These are phyloP conservation scores for Myzus persicae DNA, from an alignment of 1,140 invertebrate genomes.

Conservation along the genomic window DNA sequence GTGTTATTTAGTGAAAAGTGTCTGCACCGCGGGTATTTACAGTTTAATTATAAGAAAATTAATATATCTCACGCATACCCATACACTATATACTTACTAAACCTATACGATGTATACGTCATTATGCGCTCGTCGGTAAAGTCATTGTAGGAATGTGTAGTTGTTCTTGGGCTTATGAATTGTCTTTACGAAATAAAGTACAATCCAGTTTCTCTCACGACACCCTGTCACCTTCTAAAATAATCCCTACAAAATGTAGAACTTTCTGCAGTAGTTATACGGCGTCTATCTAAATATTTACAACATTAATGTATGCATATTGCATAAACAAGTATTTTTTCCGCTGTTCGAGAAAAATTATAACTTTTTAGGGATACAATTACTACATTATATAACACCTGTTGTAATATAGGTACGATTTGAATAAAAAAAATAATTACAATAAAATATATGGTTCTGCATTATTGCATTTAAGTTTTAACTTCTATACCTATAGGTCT, in stretches of 20 bases:
- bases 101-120: not conserved
- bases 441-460: not conserved
- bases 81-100: not conserved
- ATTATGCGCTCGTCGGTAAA: not conserved
- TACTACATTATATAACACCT: not conserved
- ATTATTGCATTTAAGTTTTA: not conserved
- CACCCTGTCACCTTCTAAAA: too few relatives aligned
- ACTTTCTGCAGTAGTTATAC: not conserved
- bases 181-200: not conserved
- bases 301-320: not conserved
- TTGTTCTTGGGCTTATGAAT: not conserved
- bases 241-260: not conserved
- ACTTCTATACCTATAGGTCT: not conserved
- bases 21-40: not conserved
- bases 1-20: not conserved
- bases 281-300: too few relatives aligned
- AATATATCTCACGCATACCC: not conserved
- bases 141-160: too few relatives aligned
- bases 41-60: not conserved
- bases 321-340: not conserved
- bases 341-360: not conserved
- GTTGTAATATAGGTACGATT: not conserved
- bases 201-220: not conserved
- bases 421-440: not conserved
- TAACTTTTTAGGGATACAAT: not conserved